Evolutionary conservation across 1,140 invertebrate species (phyloP).

Genomic region (Lasioglossum albipes): DNA sequence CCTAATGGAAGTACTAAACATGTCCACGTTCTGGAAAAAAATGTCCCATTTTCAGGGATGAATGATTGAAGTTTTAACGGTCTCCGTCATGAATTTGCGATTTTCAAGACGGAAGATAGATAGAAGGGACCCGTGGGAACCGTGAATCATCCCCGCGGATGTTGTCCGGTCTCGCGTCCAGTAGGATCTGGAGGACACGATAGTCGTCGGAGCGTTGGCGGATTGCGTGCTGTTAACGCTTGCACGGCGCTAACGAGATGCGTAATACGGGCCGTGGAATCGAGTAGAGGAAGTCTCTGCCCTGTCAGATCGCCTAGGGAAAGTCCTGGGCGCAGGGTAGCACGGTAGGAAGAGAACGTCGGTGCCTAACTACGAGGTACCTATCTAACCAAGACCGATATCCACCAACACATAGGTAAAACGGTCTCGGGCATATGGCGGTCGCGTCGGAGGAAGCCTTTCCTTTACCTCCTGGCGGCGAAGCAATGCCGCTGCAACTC

Average conservation of each 20-base stretch:
- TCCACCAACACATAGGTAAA: constrained; percentile 15
- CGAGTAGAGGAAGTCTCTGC: constrained; percentile 21
- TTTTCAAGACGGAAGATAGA: too few relatives aligned
- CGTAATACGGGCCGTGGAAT: constrained; percentile 38
- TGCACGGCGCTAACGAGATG: constrained; percentile 49
- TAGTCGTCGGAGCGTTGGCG: neutral
- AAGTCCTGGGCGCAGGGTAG: constrained; percentile 28
- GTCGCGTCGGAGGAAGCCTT: constrained; percentile 31
- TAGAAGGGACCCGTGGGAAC: constrained; percentile 36
- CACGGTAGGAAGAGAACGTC: constrained; percentile 46
- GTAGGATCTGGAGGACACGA: neutral
- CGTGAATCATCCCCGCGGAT: constrained; percentile 21
- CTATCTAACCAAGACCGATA: constrained; percentile 36
- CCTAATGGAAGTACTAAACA: too few relatives aligned
- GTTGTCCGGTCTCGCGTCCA: neutral
- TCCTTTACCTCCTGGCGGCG: constrained; percentile 48
- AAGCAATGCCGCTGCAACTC: constrained; percentile 62
- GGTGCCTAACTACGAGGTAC: constrained; percentile 23
- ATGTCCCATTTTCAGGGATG: too few relatives aligned
- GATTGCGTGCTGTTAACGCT: constrained; percentile 37
- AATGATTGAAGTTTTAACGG: too few relatives aligned
- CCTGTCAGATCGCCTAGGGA: neutral
- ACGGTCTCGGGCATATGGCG: neutral
- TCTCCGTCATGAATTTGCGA: too few relatives aligned
- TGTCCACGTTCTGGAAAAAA: too few relatives aligned